phyloP scores from a whole-genome alignment of 1,140 invertebrate genomes.

The Panonychus citri region DNA sequence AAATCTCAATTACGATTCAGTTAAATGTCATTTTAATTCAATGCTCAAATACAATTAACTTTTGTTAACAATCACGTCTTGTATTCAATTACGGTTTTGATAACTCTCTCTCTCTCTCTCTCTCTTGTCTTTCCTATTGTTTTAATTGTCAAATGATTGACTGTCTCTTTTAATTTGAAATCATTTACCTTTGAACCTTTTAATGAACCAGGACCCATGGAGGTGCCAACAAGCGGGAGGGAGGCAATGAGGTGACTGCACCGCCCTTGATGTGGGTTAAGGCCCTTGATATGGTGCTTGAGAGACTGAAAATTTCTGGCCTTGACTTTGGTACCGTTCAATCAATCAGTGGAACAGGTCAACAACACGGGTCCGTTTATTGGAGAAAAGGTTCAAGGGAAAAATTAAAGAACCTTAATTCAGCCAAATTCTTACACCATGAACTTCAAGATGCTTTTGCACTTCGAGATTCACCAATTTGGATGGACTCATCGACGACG shows the following conservation, averaged over 20 bases:
- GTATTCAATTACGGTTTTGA: no score
- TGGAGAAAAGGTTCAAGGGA: constrained; percentile 52
- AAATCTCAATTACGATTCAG: no score
- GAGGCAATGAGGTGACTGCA: constrained; percentile 41
- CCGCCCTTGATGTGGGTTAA: constrained; percentile 85
- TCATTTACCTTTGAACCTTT: background rate
- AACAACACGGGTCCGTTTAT: constrained; percentile 92
- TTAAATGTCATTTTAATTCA: no score
- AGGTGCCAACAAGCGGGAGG: constrained; percentile 39
- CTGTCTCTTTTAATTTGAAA: background rate
- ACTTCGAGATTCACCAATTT: constrained; percentile 58
- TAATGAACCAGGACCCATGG: constrained; percentile 38
- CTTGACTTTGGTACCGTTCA: constrained; percentile 55
- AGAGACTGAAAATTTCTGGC: constrained; percentile 44
- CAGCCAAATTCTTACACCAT: constrained; percentile 51
- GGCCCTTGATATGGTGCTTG: constrained; percentile 70
- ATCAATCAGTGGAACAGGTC: constrained; percentile 60
- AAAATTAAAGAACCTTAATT: constrained; percentile 37
- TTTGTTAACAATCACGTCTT: no score
- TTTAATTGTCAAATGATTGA: background rate
- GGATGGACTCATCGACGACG: constrained; percentile 84
- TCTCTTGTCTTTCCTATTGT: no score
- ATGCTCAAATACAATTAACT: no score
- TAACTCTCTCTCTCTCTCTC: no score
- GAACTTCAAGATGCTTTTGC: constrained; percentile 49